These are phyloP conservation scores for Tragelaphus buxtoni DNA, from an alignment of 2,113 vertebrate genomes.

Conservation along the genomic window DNA sequence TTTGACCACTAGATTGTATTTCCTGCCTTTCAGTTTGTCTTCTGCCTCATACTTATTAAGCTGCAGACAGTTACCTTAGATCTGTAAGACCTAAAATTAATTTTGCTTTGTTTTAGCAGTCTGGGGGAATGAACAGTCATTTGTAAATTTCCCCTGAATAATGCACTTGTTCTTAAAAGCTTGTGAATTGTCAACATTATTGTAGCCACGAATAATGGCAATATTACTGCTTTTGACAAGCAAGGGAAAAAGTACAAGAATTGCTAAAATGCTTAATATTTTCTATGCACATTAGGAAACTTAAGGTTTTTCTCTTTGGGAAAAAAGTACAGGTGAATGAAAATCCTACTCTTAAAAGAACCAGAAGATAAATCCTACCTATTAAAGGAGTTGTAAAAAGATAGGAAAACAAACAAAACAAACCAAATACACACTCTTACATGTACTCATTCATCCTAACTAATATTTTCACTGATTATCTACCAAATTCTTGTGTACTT, in stretches of 20 bases:
- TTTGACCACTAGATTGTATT: conserved; percentile 19
- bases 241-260: neutral
- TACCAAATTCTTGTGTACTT: neutral
- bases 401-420: neutral
- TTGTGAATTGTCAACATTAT: conserved; percentile 5
- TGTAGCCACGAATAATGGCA: neutral
- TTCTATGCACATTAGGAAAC: neutral
- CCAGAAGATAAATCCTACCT: neutral
- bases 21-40: conserved; percentile 46
- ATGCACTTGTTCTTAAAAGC: neutral
- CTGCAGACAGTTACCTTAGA: conserved; percentile 16
- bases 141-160: conserved; percentile 45
- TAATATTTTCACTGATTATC: neutral
- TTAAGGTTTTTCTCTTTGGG: neutral
- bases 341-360: neutral
- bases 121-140: neutral
- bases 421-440: neutral
- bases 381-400: neutral
- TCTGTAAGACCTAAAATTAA: conserved; percentile 2
- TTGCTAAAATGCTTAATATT: neutral
- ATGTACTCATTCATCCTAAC: neutral
- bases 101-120: conserved; percentile 40
- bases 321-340: neutral
- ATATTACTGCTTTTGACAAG: conserved; percentile 5
- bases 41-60: conserved; percentile 41